phyloP scores from a whole-genome alignment of 1,140 invertebrate genomes.

The Cydia strobilella region DNA sequence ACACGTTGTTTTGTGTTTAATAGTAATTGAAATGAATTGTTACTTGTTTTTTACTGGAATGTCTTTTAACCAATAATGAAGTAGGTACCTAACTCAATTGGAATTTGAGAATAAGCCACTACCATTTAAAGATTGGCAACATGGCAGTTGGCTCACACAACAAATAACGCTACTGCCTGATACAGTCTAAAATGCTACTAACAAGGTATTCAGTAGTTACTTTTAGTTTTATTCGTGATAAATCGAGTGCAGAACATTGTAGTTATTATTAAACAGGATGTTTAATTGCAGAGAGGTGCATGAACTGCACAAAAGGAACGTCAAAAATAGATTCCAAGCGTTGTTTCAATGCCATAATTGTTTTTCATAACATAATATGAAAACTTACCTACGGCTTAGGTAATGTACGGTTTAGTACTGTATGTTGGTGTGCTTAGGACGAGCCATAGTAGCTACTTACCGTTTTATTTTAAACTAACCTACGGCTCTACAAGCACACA shows the following conservation, averaged over 20 bases:
- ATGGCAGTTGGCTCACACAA: no score
- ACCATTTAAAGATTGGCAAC: no score
- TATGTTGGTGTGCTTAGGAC: no score
- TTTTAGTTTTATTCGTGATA: slow-evolving; percentile 28
- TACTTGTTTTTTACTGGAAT: no score
- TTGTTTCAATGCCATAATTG: slow-evolving; percentile 3
- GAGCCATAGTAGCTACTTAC: no score
- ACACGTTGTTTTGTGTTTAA: no score
- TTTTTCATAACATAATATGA: slow-evolving; percentile 5
- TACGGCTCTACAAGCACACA: not conserved
- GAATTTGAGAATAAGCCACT: no score
- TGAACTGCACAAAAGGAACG: slow-evolving; percentile 32
- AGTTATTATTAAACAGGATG: slow-evolving; percentile 39
- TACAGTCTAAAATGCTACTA: not conserved
- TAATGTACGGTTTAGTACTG: not conserved
- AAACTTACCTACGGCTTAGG: not conserved
- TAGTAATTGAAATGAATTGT: no score
- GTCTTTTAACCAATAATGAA: no score
- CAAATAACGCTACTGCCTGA: no score
- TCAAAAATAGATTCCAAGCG: not conserved
- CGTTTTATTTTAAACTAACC: not conserved
- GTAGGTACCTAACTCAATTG: no score
- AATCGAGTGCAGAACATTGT: not conserved
- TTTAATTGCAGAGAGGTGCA: slow-evolving; percentile 40
- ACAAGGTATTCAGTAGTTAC: slow-evolving; percentile 37